These are phyloP conservation scores for Eremophila alpestris DNA, from an alignment of 2,797 vertebrate genomes.

Conservation along the genomic window DNA sequence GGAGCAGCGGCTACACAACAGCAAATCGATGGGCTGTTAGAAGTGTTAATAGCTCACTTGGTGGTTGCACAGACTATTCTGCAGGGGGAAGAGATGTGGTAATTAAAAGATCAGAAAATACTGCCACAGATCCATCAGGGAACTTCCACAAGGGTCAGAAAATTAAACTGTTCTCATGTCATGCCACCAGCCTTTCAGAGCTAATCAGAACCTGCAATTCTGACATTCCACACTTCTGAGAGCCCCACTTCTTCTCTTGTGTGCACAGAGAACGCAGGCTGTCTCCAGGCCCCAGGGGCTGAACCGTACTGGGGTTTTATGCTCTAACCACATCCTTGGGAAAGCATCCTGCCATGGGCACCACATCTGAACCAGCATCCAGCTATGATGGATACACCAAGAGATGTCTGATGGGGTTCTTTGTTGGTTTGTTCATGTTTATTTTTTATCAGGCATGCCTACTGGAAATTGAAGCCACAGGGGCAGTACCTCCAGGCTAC, in stretches of 20 bases:
- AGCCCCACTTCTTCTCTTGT: not conserved
- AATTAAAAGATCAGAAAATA: slow-evolving; percentile 15
- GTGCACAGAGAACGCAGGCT: not conserved
- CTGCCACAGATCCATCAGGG: not conserved
- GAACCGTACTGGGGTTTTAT: not conserved
- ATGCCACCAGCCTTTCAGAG: not conserved
- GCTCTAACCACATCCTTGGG: not conserved
- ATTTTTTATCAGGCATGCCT: not conserved
- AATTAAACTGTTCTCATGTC: not conserved
- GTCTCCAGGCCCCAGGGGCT: not conserved
- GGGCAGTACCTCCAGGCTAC: not conserved
- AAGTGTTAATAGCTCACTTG: not conserved
- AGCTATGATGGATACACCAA: not conserved
- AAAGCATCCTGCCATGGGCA: not conserved
- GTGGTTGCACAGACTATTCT: not conserved
- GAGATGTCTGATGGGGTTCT: not conserved
- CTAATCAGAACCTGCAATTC: not conserved
- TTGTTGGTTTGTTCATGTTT: not conserved
- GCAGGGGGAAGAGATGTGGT: not conserved
- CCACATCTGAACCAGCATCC: not conserved
- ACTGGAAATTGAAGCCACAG: not conserved
- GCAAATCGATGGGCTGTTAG: not conserved
- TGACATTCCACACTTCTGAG: not conserved
- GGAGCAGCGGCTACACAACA: not conserved
- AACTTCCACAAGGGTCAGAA: not conserved